A percentile compares a stretch with the other conserved stretches of the same genome.
Evolutionary conservation across 2,888 invertebrate species (phyloP).

Genomic region (Eubasilissa splendida): DNA sequence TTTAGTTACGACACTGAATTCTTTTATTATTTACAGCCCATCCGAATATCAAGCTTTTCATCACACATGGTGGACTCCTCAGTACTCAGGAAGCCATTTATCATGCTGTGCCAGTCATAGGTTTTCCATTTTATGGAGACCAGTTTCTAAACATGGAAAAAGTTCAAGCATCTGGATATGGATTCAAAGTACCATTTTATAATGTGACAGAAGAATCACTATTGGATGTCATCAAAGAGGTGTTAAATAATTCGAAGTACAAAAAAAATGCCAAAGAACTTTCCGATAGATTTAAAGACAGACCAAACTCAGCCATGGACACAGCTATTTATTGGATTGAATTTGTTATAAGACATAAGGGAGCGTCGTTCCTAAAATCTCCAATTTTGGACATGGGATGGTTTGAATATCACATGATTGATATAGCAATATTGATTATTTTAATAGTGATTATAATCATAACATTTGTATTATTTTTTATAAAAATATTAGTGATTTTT

Average conservation of each 20-base stretch:
- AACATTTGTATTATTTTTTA: not conserved
- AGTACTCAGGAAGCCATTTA: slow-evolving; percentile 72
- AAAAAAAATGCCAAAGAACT: slow-evolving; percentile 55
- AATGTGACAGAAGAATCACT: slow-evolving; percentile 65
- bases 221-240: slow-evolving; percentile 63
- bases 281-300: slow-evolving; percentile 55
- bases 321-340: slow-evolving; percentile 58
- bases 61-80: slow-evolving; percentile 75
- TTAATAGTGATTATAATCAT: not conserved
- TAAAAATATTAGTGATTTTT: not conserved
- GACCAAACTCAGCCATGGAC: slow-evolving; percentile 55
- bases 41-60: slow-evolving; percentile 71
- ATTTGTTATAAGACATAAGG: slow-evolving; percentile 57
- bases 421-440: not conserved
- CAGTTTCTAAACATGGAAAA: slow-evolving; percentile 69
- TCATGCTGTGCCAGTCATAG: slow-evolving; percentile 69
- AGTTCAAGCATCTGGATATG: slow-evolving; percentile 65
- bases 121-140: slow-evolving; percentile 71
- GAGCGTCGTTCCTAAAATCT: slow-evolving; percentile 54
- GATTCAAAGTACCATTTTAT: slow-evolving; percentile 63
- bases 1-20: no score
- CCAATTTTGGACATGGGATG: slow-evolving; percentile 42
- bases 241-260: slow-evolving; percentile 63
- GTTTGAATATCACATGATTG: slow-evolving; percentile 9
- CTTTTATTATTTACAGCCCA: slow-evolving; percentile 65